phyloP scores from a whole-genome alignment of 1,140 invertebrate species.

The Proales similis region DNA sequence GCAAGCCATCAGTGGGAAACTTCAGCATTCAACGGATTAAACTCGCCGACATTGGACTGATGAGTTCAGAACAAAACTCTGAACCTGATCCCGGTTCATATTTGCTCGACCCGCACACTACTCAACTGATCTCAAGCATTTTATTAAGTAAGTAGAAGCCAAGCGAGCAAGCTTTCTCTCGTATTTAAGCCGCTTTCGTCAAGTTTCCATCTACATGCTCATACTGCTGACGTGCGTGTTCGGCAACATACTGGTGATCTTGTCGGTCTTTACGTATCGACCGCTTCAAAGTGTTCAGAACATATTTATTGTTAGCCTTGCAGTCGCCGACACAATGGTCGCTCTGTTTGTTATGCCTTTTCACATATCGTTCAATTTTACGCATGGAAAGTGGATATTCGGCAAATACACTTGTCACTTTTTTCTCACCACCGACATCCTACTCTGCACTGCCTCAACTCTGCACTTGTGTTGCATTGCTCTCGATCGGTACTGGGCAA shows the following conservation, averaged over 20 bases:
- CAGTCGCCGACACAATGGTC: slow-evolving; percentile 93
- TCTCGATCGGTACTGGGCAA: slow-evolving; percentile 67
- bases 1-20: too few species aligned
- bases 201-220: slow-evolving; percentile 61
- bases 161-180: too few species aligned
- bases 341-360: slow-evolving; percentile 90
- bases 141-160: too few species aligned
- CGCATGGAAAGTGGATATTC: slow-evolving; percentile 56
- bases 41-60: too few species aligned
- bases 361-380: slow-evolving; percentile 76
- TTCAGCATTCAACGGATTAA: too few species aligned
- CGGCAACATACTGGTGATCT: slow-evolving; percentile 86
- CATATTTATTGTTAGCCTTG: slow-evolving; percentile 92
- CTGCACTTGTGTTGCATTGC: slow-evolving; percentile 91
- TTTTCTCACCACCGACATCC: slow-evolving; percentile 86
- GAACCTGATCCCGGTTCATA: too few species aligned
- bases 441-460: slow-evolving; percentile 93
- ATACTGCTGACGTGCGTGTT: slow-evolving; percentile 66
- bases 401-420: slow-evolving; percentile 64
- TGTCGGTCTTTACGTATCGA: slow-evolving; percentile 88
- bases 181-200: too few species aligned
- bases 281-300: slow-evolving; percentile 94
- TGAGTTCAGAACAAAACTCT: too few species aligned
- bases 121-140: too few species aligned
- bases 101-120: too few species aligned